Base-by-base conservation (phyloP, 2,113 vertebrate species). In the Rana temporaria region DNA sequence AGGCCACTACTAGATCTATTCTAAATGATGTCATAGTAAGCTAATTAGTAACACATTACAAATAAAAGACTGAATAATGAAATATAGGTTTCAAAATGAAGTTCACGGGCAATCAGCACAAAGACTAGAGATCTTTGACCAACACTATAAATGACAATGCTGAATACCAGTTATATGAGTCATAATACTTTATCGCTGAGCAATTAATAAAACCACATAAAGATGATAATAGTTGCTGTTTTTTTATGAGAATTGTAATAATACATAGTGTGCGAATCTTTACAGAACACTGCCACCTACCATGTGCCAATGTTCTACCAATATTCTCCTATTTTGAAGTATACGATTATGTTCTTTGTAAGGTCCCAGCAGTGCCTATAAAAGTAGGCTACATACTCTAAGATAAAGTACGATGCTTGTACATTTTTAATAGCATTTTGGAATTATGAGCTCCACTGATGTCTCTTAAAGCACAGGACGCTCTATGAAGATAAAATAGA, bases 351-450 rank as follows among this genome's bases (percentile, higher is more conserved):
- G 55, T 74, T 74, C 19, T 59, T 60, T 38, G 55, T 59, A 12
- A 17, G 30, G 24, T 74, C 71, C 24, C 55, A 74, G 17, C 71
- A 60, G 55, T 74, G 71, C 53, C 71, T 12, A 74, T 59, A 32
- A 74, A 56, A 17, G 48, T 52, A 72, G 53, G 19, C 48, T 26
- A 14, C 24, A 18, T 15, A n/a, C 8, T 59, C 19, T 52, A 34
- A 59, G 52, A 59, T 55, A 74, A 74, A 59, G 26, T 59, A 59
- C 53, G 20, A 26, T 24, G 34, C 53, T 59, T 59, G 17, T 59
- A 59, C 26, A 19, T 57, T 57, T 59, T 57, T 60, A 56, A 48
- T 70, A 70, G 68, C 42, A 52, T n/a, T 11, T 26, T 74, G 30
- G 24, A 34, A 74, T 24, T 30, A 30, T 59, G 55, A 9, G 57